Conservation (phyloP, 1,140 invertebrate species). For the Pogonus chalceus region DNA sequence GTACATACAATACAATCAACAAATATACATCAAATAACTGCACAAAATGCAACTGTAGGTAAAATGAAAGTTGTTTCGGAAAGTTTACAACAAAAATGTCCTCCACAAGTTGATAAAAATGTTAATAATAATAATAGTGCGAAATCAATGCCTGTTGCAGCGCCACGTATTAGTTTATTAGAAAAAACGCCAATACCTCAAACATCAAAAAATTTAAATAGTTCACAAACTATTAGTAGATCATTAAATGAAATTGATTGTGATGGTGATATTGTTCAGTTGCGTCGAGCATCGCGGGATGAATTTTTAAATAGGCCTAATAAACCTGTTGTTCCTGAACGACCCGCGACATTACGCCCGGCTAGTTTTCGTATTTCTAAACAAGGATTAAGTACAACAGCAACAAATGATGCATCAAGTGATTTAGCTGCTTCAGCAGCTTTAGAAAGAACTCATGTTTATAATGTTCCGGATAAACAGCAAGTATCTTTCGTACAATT, state of each 20-base stretch:
- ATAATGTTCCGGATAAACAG: constrained; percentile 29
- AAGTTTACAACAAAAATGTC: constrained; percentile 12
- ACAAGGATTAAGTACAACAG: not conserved
- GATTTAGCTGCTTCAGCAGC: not conserved
- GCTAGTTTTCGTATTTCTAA: constrained; percentile 38
- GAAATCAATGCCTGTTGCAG: constrained; percentile 19
- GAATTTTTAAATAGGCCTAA: constrained; percentile 21
- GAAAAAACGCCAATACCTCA: not conserved
- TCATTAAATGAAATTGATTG: constrained; percentile 17
- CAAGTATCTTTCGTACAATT: constrained; percentile 31
- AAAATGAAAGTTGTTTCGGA: constrained; percentile 20
- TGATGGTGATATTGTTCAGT: constrained; percentile 19
- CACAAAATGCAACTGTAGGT: constrained; percentile 15
- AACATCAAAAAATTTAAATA: constrained; percentile 7
- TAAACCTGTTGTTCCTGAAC: constrained; percentile 61
- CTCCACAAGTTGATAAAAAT: constrained; percentile 16
- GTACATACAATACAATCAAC: constrained; percentile 6
- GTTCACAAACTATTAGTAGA: constrained; percentile 19
- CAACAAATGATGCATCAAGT: not conserved
- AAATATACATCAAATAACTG: constrained; percentile 13
- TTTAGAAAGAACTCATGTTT: constrained; percentile 8
- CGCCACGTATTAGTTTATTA: constrained; percentile 18
- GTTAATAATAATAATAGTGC: not conserved
- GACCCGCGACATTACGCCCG: constrained; percentile 54
- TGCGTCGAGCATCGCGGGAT: constrained; percentile 20